Evolutionary conservation across 2,797 vertebrate species (phyloP), one percentile per base, ranked within the genome.

Genomic region (Dendrocincla fuliginosa): DNA sequence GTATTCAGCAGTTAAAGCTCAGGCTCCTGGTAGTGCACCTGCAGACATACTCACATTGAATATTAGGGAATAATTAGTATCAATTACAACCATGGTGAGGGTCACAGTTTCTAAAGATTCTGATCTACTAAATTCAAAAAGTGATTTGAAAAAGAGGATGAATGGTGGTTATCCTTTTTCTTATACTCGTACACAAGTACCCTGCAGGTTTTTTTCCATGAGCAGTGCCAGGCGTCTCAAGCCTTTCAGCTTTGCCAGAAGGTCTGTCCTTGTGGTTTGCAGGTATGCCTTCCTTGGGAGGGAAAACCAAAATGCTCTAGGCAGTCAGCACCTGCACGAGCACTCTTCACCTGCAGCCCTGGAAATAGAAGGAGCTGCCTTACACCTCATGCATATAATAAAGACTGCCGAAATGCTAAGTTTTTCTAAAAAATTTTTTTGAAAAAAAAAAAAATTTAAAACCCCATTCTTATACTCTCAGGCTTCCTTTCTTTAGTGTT

Each of bases 281-380:
- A 73, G 55, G 46, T 24, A 68, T 46, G 30, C 37, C 30, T 81
- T 50, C 69, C 52, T 23, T 27, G 33, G 69, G 50, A 90, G 57
- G 37, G 57, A 91, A 96, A 75, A 70, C 33, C 39, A 75, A 83
- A 85, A 37, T 12, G 35, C 73, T 78, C 53, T 73, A 84, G 60
- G 74, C 65, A 70, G 20, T 56, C 50, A 57, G 57, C 77, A 91
- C 49, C 56, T 81, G 87, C 37, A 70, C 6, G 42, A 90, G 23
- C 49, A 42, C 27, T 70, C 46, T 67, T 76, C 17, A 87, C 47
- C 42, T 67, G 68, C 84, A 77, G 42, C 75, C 28, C 44, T 24
- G 24, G 33, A 70, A 80, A 52, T 6, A 11, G 30, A 84, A 82
- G 41, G 61, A 89, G 49, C 52, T 75, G 53, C 42, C 30, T 88